phyloP scores from a whole-genome alignment of 1,140 invertebrate genomes.

The Eubasilissa regina region DNA sequence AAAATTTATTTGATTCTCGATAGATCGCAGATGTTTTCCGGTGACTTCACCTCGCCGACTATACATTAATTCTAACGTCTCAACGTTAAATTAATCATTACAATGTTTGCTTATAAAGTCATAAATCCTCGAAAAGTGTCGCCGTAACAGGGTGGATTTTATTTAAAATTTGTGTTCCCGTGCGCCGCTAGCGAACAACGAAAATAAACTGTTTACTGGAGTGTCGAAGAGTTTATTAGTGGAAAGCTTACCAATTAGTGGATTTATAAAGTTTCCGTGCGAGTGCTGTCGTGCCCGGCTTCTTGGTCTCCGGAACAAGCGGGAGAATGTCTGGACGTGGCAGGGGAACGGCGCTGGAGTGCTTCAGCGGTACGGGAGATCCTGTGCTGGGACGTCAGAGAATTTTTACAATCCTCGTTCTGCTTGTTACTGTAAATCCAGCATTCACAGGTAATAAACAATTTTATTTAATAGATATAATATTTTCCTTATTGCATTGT shows the following conservation, averaged over 20 bases:
- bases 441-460: slow-evolving; percentile 53
- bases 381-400: slow-evolving; percentile 30
- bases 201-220: neutral
- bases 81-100: slow-evolving; percentile 10
- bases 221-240: slow-evolving; percentile 18
- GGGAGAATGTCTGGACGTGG: slow-evolving; percentile 11
- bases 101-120: slow-evolving; percentile 20
- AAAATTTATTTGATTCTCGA: too few relatives aligned
- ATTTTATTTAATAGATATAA: neutral
- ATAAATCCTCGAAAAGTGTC: slow-evolving; percentile 35
- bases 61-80: slow-evolving; percentile 1
- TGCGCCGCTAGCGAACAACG: neutral
- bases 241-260: slow-evolving; percentile 37
- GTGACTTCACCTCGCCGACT: neutral
- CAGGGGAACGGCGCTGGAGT: slow-evolving; percentile 14
- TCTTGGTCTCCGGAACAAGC: neutral
- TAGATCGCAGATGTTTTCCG: neutral
- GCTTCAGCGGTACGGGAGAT: slow-evolving; percentile 10
- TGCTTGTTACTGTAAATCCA: slow-evolving; percentile 54
- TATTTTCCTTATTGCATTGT: neutral
- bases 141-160: neutral
- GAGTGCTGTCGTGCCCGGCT: slow-evolving; percentile 17
- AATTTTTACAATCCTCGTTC: slow-evolving; percentile 42
- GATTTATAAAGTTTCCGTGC: neutral
- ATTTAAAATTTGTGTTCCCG: neutral